Conservation (phyloP, 1,140 invertebrate genomes). For the Chironomus tepperi region DNA sequence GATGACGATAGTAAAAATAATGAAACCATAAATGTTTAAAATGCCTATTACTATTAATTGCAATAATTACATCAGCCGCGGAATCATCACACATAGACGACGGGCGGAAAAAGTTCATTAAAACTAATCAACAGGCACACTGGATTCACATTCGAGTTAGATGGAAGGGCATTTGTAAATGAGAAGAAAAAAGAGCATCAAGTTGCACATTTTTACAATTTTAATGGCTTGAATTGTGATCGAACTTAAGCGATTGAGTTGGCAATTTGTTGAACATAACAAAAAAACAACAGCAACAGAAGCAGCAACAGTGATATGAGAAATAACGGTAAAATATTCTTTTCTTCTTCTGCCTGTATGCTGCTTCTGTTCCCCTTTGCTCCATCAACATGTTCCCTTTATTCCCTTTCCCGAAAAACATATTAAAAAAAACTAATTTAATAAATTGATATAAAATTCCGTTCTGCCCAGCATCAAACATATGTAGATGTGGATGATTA, state of each 20-base stretch:
- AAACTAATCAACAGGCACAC: not conserved
- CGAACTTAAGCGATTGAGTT: not conserved
- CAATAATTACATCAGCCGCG: not conserved
- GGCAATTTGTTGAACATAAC: not conserved
- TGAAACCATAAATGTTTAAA: not conserved
- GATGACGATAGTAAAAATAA: not conserved
- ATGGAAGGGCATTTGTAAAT: too few species aligned
- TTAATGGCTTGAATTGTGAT: not conserved
- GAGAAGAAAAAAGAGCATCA: not conserved
- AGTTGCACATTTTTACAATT: not conserved
- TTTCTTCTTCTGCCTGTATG: not conserved
- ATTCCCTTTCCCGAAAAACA: not conserved
- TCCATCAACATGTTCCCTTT: not conserved
- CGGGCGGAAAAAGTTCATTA: not conserved
- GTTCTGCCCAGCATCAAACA: too few species aligned
- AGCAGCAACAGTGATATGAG: not conserved
- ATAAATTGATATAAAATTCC: constrained; percentile 21
- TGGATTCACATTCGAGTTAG: too few species aligned
- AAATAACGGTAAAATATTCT: not conserved
- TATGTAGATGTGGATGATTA: not conserved
- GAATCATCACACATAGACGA: not conserved
- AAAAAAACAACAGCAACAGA: too few species aligned
- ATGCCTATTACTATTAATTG: not conserved
- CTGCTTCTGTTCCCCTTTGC: not conserved
- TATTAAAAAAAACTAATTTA: constrained; percentile 21